Evolutionary conservation across 2,888 invertebrate species (phyloP), one percentile per base, ranked within the genome.

Genomic region (Callinectes sapidus): DNA sequence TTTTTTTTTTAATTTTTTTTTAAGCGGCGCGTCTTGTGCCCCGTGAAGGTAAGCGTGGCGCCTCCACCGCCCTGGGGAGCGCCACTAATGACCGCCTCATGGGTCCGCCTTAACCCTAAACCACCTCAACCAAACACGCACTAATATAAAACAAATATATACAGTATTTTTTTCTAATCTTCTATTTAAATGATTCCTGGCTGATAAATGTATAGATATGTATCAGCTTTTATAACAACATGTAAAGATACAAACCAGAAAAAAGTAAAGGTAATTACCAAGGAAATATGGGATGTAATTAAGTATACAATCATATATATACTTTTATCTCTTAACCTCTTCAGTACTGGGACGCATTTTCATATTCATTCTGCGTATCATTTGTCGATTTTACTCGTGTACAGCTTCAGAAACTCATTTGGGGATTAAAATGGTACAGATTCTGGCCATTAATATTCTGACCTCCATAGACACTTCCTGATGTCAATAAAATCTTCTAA

Each of bases 1-100:
- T 81, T 28, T 71, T 81, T 81, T 81, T n/a, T n/a, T n/a, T n/a
- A n/a, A n/a, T 71, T 81, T 81, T 81, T 28, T 71, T 81, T 81
- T 81, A 35, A 35, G 81, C 35, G 81, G 32, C 81, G 81, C 35
- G 81, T 35, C 81, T 23, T 32, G 81, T 81, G 81, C 18, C 81
- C 81, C 16, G 81, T 35, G 81, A 35, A 71, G 81, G 81, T 35
- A 32, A 35, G 81, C 81, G 81, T 35, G 81, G 81, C 81, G 81
- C 81, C 71, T 71, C 71, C 5, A 8, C 71, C 71, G n/a, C 23
- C 71, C 71, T 71, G 71, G n/a, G 28, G 71, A 71, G 71, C 71
- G n/a, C 71, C 71, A 71, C 71, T 71, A 71, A 71, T 71, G 71
- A 71, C 71, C 71, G 71, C 71, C 71, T 71, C 28, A 71, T 71